phyloP scores from a whole-genome alignment of 2,113 vertebrate species.

The Lepisosteus oculatus region DNA sequence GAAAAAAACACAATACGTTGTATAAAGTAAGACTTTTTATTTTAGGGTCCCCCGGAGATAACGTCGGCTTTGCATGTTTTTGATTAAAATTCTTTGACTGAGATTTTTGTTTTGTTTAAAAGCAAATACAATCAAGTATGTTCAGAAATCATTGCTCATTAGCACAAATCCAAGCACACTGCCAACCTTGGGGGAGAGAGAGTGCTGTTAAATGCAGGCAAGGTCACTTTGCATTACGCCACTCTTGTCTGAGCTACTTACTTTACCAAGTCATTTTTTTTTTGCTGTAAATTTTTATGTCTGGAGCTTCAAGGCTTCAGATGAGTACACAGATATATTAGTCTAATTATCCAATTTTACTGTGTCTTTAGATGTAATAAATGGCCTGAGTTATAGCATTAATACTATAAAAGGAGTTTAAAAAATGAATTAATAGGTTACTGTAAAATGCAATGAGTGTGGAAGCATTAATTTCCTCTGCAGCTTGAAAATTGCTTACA shows the following conservation, averaged over 20 bases:
- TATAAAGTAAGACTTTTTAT: not conserved
- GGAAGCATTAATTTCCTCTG: not conserved
- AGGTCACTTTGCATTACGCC: slow-evolving; percentile 36
- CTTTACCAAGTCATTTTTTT: slow-evolving; percentile 12
- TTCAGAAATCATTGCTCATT: slow-evolving; percentile 15
- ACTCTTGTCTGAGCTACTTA: slow-evolving; percentile 22
- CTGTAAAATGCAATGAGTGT: not conserved
- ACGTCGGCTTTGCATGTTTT: not conserved
- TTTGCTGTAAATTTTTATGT: slow-evolving; percentile 68
- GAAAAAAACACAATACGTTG: too few relatives aligned
- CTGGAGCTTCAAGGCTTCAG: slow-evolving; percentile 57
- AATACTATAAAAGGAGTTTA: slow-evolving; percentile 71
- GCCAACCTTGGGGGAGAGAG: not conserved
- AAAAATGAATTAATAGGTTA: slow-evolving; percentile 51
- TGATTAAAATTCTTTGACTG: not conserved
- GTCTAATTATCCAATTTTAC: slow-evolving; percentile 76
- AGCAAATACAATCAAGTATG: not conserved
- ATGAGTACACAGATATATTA: slow-evolving; percentile 75
- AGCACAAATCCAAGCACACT: not conserved
- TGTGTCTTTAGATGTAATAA: slow-evolving; percentile 67
- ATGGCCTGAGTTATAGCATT: slow-evolving; percentile 64
- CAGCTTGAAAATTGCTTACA: too few relatives aligned
- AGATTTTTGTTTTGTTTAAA: not conserved
- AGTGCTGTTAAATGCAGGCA: slow-evolving; percentile 19
- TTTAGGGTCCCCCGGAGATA: not conserved